These are phyloP conservation scores for Melanotaenia pygmaea DNA, from an alignment of 2,797 vertebrate genomes.

Conservation along the genomic window DNA sequence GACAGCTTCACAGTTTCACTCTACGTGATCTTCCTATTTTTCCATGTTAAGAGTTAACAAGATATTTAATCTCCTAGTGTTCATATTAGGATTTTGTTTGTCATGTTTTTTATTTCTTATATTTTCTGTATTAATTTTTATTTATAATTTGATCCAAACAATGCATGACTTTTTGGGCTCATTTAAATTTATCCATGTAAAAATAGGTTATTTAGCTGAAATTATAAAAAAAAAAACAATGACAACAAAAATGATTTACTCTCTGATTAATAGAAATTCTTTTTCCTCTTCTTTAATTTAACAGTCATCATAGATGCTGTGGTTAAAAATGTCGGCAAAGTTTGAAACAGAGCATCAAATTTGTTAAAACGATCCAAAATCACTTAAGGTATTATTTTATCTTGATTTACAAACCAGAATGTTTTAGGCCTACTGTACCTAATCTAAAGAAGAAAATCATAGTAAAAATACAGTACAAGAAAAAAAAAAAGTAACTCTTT, in stretches of 20 bases:
- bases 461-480: too few species aligned
- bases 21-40: not conserved
- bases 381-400: too few species aligned
- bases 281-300: not conserved
- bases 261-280: not conserved
- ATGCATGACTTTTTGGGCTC: not conserved
- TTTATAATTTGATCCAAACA: not conserved
- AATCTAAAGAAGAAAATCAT: too few species aligned
- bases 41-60: not conserved
- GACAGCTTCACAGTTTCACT: not conserved
- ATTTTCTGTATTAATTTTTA: not conserved
- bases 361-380: too few species aligned
- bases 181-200: not conserved
- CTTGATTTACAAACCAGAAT: too few species aligned
- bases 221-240: not conserved
- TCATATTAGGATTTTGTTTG: not conserved
- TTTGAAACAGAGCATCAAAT: not conserved
- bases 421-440: too few species aligned
- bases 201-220: not conserved
- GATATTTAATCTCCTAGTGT: not conserved
- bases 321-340: not conserved
- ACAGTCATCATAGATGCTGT: not conserved
- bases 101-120: not conserved
- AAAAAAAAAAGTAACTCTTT: too few species aligned
- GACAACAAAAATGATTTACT: not conserved